Base-by-base conservation (phyloP, 2,888 invertebrate species). In the Norana najaformis region DNA sequence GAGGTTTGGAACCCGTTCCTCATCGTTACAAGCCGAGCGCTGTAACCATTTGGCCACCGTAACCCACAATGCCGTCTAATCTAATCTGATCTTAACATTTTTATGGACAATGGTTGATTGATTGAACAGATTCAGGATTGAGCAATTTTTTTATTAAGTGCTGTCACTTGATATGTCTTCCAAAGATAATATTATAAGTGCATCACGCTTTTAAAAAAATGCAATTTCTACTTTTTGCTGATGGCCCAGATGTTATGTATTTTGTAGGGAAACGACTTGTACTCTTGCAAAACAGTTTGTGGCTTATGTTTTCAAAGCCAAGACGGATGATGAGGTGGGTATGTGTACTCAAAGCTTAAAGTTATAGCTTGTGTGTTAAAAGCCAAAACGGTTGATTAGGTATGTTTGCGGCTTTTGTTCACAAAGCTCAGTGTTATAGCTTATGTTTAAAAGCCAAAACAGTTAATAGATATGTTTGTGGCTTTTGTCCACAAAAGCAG, bases 221-320 rank as follows among this genome's bases (percentile, higher is more conserved):
- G 36, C 36, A 36, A 23, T 83, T 83, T 34, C 5, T 8, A 83
- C 30, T 85, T 4, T 85, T 85, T 85, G 35, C 18, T 88, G 18
- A 82, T 37, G 4, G 30, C 34, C 34, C 69, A 23, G n/a, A 18
- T 23, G 47, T 88, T 35, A 90, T 90, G 92, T 93, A 91, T 88
- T 85, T 92, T 93, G 14, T 93, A 95, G 95, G n/a, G 95, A 95
- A 91, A 95, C 95, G 4, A 94, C 94, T 13, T 95, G 95, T 91
- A 94, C 94, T 89, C 92, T 95, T 91, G 94, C 95, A 23, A 93
- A 94, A 90, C 92, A 94, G 89, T 95, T 95, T 92, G 92, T 93
- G 38, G 95, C 94, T 89, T 94, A 94, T 92, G 94, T 95, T 34
- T 94, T 95, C 93, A 93, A 94, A 92, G 93, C 94, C 16, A 90